Conservation (phyloP, 2,888 invertebrate genomes). For the Coleophora flavipennella region DNA sequence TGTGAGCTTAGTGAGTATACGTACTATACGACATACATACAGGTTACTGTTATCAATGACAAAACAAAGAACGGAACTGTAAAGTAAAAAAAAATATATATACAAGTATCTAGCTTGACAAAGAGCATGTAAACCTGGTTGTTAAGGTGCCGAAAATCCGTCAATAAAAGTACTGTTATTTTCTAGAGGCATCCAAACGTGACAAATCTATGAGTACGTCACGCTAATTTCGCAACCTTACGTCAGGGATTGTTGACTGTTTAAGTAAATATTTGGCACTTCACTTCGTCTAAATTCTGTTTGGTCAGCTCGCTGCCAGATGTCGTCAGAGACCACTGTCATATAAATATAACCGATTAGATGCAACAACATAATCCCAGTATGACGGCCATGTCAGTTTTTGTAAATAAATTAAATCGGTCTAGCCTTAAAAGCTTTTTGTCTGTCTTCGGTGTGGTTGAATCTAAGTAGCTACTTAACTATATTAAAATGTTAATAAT, state of each 20-base stretch:
- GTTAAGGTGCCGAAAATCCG: too few relatives aligned
- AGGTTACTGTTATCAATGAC: too few relatives aligned
- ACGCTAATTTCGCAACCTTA: conserved; percentile 3
- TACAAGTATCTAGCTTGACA: too few relatives aligned
- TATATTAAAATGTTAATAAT: too few relatives aligned
- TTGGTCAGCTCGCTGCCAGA: conserved; percentile 7
- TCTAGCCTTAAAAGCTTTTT: conserved; percentile 9
- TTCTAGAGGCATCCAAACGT: too few relatives aligned
- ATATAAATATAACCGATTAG: conserved; percentile 13
- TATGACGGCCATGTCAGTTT: conserved; percentile 14
- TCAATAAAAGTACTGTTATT: too few relatives aligned
- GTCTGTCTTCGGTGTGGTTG: conserved; percentile 10
- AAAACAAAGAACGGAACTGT: too few relatives aligned
- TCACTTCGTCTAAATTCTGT: conserved; percentile 11
- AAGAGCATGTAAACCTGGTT: too few relatives aligned
- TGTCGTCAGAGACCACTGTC: conserved; percentile 19
- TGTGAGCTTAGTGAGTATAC: not conserved
- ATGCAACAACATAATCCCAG: conserved; percentile 13
- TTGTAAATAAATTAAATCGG: conserved; percentile 12
- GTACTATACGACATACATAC: too few relatives aligned
- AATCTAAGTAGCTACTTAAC: not conserved
- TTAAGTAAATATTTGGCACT: conserved; percentile 18
- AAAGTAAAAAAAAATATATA: too few relatives aligned
- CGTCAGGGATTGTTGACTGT: conserved; percentile 15
- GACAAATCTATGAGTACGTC: not conserved